phyloP scores from a whole-genome alignment of 2,113 vertebrate species.

The Channa argus region DNA sequence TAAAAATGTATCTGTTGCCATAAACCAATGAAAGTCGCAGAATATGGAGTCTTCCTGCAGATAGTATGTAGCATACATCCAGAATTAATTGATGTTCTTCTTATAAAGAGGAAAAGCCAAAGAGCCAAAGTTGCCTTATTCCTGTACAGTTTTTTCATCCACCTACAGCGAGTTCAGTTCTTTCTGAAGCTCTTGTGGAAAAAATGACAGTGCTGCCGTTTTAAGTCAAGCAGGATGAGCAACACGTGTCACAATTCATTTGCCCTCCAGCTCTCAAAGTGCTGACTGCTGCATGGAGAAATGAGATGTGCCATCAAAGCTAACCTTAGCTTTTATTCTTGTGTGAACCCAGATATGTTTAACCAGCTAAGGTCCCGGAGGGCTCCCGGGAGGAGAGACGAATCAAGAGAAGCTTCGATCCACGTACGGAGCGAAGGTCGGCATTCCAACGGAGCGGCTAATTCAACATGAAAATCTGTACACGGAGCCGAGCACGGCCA shows the following conservation, averaged over 20 bases:
- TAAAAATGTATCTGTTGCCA: too few relatives aligned
- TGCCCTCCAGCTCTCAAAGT: conserved; percentile 39
- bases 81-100: conserved; percentile 17
- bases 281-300: conserved; percentile 48
- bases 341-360: conserved; percentile 44
- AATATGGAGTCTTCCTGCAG: too few relatives aligned
- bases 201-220: conserved; percentile 61
- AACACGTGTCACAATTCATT: conserved; percentile 48
- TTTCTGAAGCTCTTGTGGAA: conserved; percentile 27
- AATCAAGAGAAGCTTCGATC: conserved; percentile 54
- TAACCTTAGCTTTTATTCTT: conserved; percentile 57
- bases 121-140: conserved; percentile 26
- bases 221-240: conserved; percentile 39
- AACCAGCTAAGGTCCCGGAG: conserved; percentile 36
- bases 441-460: conserved; percentile 33
- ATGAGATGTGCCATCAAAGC: conserved; percentile 66
- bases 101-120: not conserved
- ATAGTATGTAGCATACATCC: not conserved
- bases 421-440: conserved; percentile 19
- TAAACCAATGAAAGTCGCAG: too few relatives aligned
- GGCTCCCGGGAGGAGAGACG: conserved; percentile 26
- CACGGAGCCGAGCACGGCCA: not conserved
- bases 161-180: conserved; percentile 17
- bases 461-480: conserved; percentile 57
- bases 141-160: conserved; percentile 21